Conservation (phyloP, 2,888 invertebrate species). For the Euzetes globulus region DNA sequence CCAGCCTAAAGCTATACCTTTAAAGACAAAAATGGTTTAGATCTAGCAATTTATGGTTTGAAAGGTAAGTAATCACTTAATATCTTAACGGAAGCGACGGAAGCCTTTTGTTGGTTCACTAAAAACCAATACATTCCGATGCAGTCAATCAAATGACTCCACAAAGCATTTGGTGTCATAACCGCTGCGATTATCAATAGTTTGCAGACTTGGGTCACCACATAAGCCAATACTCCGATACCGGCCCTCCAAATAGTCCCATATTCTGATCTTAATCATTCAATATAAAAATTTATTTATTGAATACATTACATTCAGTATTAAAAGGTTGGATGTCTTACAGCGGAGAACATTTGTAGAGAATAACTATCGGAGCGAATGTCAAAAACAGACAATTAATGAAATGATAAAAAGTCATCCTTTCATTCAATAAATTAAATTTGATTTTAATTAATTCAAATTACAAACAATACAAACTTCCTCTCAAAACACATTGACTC, state of each 20-base stretch:
- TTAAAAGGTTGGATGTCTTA: conserved; percentile 24
- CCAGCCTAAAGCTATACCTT: conserved; percentile 37
- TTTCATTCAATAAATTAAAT: not conserved
- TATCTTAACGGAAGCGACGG: conserved; percentile 36
- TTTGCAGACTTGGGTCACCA: conserved; percentile 35
- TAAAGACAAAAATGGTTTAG: not conserved
- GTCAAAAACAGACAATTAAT: conserved; percentile 36
- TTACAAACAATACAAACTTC: too few relatives aligned
- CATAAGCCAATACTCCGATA: conserved; percentile 30
- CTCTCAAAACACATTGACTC: too few relatives aligned
- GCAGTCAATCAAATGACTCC: conserved; percentile 33
- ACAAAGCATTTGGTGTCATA: conserved; percentile 26
- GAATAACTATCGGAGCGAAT: conserved; percentile 34
- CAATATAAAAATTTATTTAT: not conserved
- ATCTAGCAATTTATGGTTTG: not conserved
- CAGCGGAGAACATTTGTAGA: conserved; percentile 36
- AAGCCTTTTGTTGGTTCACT: conserved; percentile 36
- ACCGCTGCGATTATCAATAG: conserved; percentile 35
- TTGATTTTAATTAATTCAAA: too few relatives aligned
- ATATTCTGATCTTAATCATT: conserved; percentile 37
- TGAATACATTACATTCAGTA: not conserved
- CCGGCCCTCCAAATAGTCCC: conserved; percentile 31
- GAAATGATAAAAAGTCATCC: conserved; percentile 44
- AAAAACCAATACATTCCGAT: conserved; percentile 36
- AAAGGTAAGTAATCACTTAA: conserved; percentile 26